A percentile compares a stretch with the other conserved stretches of the same genome.
Evolutionary conservation across 2,113 vertebrate genomes (phyloP).

Genomic region (Naja naja): DNA sequence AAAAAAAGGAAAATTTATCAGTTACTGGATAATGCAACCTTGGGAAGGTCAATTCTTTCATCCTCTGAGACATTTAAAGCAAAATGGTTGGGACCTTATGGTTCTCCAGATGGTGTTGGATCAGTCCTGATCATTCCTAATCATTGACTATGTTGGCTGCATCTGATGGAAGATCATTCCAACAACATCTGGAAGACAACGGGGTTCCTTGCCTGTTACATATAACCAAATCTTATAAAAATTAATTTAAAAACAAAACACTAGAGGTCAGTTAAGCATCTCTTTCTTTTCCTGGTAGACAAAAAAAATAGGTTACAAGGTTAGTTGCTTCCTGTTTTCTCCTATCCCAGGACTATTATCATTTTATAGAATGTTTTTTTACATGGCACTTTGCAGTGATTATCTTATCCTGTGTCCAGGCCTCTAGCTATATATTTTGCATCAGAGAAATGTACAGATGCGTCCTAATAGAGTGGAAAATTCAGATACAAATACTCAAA

Average conservation of each 20-base stretch:
- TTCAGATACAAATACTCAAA: background rate
- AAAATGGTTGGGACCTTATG: background rate
- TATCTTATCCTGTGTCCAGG: background rate
- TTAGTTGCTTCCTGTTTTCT: background rate
- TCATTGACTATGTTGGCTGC: background rate
- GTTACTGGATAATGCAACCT: background rate
- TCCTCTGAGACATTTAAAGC: background rate
- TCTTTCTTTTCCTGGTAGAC: background rate
- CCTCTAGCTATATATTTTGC: background rate
- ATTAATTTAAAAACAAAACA: background rate
- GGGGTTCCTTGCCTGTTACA: background rate
- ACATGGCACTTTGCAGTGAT: background rate
- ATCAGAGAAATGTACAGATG: background rate
- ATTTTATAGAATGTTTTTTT: background rate
- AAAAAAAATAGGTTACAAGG: background rate
- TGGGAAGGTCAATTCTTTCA: background rate
- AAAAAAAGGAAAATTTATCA: background rate
- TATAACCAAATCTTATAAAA: background rate
- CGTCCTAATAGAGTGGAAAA: background rate
- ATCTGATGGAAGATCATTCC: background rate
- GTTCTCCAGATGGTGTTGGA: background rate
- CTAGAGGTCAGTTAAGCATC: constrained; percentile 25
- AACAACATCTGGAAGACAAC: background rate
- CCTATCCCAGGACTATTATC: background rate
- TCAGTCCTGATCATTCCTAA: background rate